Percentiles rank a stretch among this genome's conserved stretches.
These are phyloP conservation scores for Trilocha varians DNA, from an alignment of 2,888 invertebrate genomes.

Conservation along the genomic window DNA sequence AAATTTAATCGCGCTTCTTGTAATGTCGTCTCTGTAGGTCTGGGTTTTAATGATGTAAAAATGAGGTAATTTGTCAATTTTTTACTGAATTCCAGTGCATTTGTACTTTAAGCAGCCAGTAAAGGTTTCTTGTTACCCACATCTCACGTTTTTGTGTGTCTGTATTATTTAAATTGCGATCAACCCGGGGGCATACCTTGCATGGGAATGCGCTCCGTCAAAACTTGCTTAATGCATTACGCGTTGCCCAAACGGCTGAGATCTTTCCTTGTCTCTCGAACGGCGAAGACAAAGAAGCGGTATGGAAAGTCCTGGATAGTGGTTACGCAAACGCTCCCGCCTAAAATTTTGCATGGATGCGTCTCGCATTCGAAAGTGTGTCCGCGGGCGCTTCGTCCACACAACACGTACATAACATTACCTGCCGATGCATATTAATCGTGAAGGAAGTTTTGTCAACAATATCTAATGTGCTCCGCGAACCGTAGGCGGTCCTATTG, in stretches of 20 bases:
- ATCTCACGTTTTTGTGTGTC: slow-evolving; percentile 71
- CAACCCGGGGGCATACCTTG: slow-evolving; percentile 68
- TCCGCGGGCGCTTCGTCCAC: slow-evolving; percentile 37
- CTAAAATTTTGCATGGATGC: slow-evolving; percentile 72
- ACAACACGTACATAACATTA: slow-evolving; percentile 60
- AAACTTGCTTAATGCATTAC: slow-evolving; percentile 65
- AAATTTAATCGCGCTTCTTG: neutral
- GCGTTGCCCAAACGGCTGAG: slow-evolving; percentile 52
- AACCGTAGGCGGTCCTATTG: slow-evolving; percentile 58
- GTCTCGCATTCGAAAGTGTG: slow-evolving; percentile 62
- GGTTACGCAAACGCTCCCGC: slow-evolving; percentile 65
- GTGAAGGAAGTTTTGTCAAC: slow-evolving; percentile 71
- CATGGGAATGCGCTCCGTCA: slow-evolving; percentile 67
- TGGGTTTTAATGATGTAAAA: slow-evolving; percentile 67
- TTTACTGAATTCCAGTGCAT: slow-evolving; percentile 56
- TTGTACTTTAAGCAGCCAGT: slow-evolving; percentile 56
- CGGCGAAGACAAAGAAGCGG: slow-evolving; percentile 47
- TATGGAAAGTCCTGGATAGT: slow-evolving; percentile 52
- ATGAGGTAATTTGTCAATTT: slow-evolving; percentile 55
- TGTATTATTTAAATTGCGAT: slow-evolving; percentile 71
- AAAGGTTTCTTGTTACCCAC: slow-evolving; percentile 63
- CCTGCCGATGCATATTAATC: slow-evolving; percentile 70
- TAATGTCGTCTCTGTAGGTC: slow-evolving; percentile 4
- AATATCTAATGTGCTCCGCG: slow-evolving; percentile 70
- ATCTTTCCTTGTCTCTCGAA: slow-evolving; percentile 57